Evolutionary conservation across 1,140 invertebrate genomes (phyloP), one percentile per base, ranked within the genome.

Genomic region (Heliothis virescens): DNA sequence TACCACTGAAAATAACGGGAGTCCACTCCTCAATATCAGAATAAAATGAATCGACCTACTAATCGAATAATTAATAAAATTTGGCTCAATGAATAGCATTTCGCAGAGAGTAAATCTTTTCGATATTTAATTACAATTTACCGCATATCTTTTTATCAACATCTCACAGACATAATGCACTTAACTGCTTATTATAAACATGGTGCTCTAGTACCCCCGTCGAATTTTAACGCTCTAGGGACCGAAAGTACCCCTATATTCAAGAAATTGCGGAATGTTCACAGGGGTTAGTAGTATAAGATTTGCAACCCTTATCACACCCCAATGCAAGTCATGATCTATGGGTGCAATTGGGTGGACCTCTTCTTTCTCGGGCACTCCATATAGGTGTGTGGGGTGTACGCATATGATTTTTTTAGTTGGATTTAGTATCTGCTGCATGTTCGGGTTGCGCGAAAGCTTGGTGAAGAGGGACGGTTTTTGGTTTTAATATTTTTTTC

Each of bases 361-460:
- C 48, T 76, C 60, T 57, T n/a, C n/a, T 60, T 26, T 53, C 59
- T 59, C 15, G n/a, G 48, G 16, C 74, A 76, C 74, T 60, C 65
- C 74, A 76, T 76, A n/a, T 76, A 76, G 59, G 7, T 41, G 11
- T 21, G 65, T 29, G 26, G 74, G 74, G 59, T n/a, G 57, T n/a
- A 47, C 48, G 60, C n/a, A n/a, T 53, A 76, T 76, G 74, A 76
- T 76, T 76, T 76, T 76, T 16, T 29, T 50, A 76, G n/a, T 62
- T 76, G 74, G 65, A 63, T 76, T 63, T 63, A 76, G 63, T 63
- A 57, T 73, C 34, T 34, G 34, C 34, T 34, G n/a, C 7, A 34
- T 3, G 3, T 34, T n/a, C n/a, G n/a, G n/a, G n/a, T n/a, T n/a
- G n/a, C n/a, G n/a, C n/a, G n/a, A n/a, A n/a, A n/a, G n/a, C n/a